phyloP scores from a whole-genome alignment of 2,113 vertebrate species.

The Actinemys pallida region DNA sequence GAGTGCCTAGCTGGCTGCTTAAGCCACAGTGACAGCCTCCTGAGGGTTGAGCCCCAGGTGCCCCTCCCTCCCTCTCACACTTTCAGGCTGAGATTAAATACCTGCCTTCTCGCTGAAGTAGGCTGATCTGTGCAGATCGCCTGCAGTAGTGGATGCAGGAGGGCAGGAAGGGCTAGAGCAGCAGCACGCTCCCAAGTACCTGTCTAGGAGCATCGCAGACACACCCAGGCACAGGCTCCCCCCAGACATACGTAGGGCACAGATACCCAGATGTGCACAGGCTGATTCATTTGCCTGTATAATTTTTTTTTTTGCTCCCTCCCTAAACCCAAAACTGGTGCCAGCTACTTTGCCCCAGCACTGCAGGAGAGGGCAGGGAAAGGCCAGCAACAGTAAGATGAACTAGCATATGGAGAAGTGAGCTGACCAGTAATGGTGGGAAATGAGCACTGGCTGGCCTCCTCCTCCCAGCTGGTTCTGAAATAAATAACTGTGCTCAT shows the following conservation, averaged over 20 bases:
- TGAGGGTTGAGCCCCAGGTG: not conserved
- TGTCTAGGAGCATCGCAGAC: not conserved
- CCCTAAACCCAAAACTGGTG: not conserved
- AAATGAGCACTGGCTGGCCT: not conserved
- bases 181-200: not conserved
- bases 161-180: not conserved
- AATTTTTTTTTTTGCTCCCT: not conserved
- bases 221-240: not conserved
- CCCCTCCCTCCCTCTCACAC: not conserved
- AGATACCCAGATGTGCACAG: not conserved
- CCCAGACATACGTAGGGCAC: not conserved
- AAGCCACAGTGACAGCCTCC: no score
- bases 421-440: not conserved
- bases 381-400: not conserved
- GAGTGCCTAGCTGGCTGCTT: not conserved
- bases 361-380: not conserved
- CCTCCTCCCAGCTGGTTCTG: not conserved
- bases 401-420: not conserved
- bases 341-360: not conserved
- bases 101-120: not conserved
- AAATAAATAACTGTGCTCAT: not conserved
- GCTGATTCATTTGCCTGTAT: not conserved
- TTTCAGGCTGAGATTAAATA: not conserved
- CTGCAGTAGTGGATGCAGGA: not conserved
- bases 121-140: rapidly evolving